Evolutionary conservation across 35 echinoderm and acorn worm genomes (phyloP).

Genomic region (Lytechinus variegatus): DNA sequence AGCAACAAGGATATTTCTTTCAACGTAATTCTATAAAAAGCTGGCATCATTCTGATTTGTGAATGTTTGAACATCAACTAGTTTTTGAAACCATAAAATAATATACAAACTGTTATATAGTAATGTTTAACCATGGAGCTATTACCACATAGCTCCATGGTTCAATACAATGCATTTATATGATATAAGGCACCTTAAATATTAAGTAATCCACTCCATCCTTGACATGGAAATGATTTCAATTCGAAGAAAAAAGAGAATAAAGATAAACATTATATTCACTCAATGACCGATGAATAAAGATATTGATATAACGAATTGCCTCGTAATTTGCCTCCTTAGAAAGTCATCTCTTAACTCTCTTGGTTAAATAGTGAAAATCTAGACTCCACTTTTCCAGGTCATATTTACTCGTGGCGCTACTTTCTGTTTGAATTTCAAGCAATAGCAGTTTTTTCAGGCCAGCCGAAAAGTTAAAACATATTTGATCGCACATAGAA

Average conservation of each 20-base stretch:
- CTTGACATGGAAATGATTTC: neutral
- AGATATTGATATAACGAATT: neutral
- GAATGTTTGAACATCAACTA: too few species aligned
- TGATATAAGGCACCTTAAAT: neutral
- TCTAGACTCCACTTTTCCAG: neutral
- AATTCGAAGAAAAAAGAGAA: neutral
- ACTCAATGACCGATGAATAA: neutral
- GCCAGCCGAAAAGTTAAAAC: conserved; percentile 38
- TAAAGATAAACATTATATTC: neutral
- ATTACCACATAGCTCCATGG: too few species aligned
- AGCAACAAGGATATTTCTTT: too few species aligned
- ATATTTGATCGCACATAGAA: conserved; percentile 36
- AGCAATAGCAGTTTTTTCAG: conserved; percentile 45
- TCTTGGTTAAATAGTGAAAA: neutral
- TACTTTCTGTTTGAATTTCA: conserved; percentile 39
- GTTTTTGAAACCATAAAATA: too few species aligned
- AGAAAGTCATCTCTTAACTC: neutral
- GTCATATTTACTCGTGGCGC: conserved; percentile 10
- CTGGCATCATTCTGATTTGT: too few species aligned
- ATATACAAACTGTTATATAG: too few species aligned
- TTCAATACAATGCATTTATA: neutral
- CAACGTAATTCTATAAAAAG: too few species aligned
- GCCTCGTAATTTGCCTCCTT: neutral
- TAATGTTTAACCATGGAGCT: too few species aligned
- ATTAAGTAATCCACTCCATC: neutral